Conservation (phyloP, 2,797 vertebrate genomes). For the Falco rusticolus region DNA sequence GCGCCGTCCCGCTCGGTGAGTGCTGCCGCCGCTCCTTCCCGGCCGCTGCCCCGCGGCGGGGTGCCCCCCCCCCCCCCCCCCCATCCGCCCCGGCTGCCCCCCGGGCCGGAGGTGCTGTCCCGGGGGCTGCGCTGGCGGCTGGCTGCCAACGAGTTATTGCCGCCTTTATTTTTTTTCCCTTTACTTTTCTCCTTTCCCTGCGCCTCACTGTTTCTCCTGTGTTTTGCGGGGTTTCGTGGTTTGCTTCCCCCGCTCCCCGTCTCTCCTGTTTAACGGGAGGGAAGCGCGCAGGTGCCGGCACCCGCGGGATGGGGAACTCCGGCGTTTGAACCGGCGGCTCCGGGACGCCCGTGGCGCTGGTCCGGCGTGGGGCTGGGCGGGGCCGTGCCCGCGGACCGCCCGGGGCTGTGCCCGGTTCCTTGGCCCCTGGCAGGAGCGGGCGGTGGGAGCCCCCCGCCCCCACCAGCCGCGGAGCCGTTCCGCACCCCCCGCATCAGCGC, state of each 20-base stretch:
- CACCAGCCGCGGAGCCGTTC: no score
- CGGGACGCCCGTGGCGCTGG: neutral
- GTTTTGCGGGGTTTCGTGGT: neutral
- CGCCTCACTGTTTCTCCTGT: neutral
- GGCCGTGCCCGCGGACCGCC: neutral
- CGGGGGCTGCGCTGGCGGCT: neutral
- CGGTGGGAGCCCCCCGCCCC: no score
- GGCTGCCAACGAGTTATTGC: neutral
- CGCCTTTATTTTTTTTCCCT: neutral
- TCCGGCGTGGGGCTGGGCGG: neutral
- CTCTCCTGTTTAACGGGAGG: neutral
- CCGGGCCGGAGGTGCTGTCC: neutral
- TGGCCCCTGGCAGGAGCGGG: no score
- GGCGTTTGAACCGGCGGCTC: neutral
- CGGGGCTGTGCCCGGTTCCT: neutral
- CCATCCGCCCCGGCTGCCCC: no score
- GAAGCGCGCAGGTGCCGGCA: neutral
- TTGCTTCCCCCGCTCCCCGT: neutral
- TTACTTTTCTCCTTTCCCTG: rapidly evolving
- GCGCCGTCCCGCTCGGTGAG: conserved; percentile 30
- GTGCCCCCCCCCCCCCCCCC: neutral
- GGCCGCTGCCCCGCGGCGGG: neutral
- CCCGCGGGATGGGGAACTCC: neutral
- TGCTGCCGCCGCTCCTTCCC: neutral
- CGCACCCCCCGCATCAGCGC: no score